These are phyloP conservation scores for Tetrax tetrax DNA, from an alignment of 2,113 vertebrate species.

Conservation along the genomic window DNA sequence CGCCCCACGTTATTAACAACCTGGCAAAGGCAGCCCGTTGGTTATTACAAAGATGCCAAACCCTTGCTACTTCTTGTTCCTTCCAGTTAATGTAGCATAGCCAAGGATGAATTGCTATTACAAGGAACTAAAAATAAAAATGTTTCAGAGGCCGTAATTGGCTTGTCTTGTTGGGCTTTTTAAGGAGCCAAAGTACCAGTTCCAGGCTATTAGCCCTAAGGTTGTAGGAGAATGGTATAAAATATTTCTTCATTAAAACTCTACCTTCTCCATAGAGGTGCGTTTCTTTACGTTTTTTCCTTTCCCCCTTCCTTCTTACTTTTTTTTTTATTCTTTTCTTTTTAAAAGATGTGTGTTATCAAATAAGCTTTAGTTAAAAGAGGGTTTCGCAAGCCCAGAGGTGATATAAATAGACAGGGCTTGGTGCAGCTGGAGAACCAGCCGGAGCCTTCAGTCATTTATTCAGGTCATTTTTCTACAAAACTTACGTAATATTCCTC, in stretches of 20 bases:
- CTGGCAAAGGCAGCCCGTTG: constrained; percentile 63
- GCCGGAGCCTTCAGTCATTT: constrained; percentile 42
- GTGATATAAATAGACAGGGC: constrained; percentile 57
- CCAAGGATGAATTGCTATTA: constrained; percentile 78
- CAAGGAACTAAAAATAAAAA: constrained; percentile 79
- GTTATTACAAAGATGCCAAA: constrained; percentile 75
- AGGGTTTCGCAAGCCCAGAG: constrained; percentile 38
- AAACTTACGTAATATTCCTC: constrained; percentile 1
- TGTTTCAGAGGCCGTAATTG: constrained; percentile 75
- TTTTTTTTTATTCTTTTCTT: constrained; percentile 2
- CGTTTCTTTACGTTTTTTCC: neutral
- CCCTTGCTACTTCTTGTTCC: constrained; percentile 73
- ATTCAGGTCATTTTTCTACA: constrained; percentile 57
- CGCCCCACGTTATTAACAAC: constrained; percentile 38
- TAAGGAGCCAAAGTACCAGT: constrained; percentile 77
- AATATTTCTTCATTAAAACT: constrained; percentile 78
- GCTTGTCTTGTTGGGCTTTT: constrained; percentile 81
- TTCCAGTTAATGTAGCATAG: constrained; percentile 79
- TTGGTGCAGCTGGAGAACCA: constrained; percentile 49
- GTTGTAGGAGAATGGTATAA: constrained; percentile 68
- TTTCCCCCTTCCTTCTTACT: neutral
- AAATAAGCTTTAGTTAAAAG: constrained; percentile 51
- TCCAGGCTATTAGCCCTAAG: constrained; percentile 81
- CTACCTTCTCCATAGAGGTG: constrained; percentile 49
- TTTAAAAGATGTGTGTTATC: constrained; percentile 39